Evolutionary conservation across 2,888 invertebrate species (phyloP).

Genomic region (Drosophila heteroneura): DNA sequence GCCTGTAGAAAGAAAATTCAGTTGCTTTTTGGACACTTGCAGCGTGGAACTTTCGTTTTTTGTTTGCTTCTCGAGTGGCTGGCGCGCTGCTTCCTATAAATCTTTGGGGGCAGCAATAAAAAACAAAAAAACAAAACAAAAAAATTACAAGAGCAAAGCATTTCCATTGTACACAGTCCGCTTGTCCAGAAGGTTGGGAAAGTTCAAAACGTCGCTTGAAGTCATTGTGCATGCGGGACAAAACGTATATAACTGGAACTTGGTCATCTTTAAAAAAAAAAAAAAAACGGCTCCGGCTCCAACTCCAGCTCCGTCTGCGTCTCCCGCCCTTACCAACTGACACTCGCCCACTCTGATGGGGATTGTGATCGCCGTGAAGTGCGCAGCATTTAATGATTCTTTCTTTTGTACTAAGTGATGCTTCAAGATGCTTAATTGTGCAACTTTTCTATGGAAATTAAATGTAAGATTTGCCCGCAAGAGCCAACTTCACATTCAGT

Average conservation of each 20-base stretch:
- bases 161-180: conserved; percentile 65
- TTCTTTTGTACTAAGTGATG: conserved; percentile 27
- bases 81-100: conserved; percentile 70
- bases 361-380: conserved; percentile 45
- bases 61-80: conserved; percentile 61
- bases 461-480: conserved; percentile 49
- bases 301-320: conserved; percentile 3
- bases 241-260: conserved; percentile 38
- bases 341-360: conserved; percentile 63
- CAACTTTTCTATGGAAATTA: conserved; percentile 78
- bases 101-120: conserved; percentile 63
- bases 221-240: conserved; percentile 68
- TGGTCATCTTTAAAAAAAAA: conserved; percentile 54
- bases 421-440: conserved; percentile 75
- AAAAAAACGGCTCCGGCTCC: not conserved
- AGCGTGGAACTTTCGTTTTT: conserved; percentile 76
- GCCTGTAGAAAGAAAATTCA: conserved; percentile 54
- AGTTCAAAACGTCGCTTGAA: conserved; percentile 60
- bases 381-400: conserved; percentile 73
- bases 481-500: conserved; percentile 43
- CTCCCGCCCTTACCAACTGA: conserved; percentile 42
- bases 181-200: conserved; percentile 65
- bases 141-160: conserved; percentile 55
- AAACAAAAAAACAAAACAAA: conserved; percentile 24
- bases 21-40: conserved; percentile 54